phyloP scores from a whole-genome alignment of 2,113 vertebrate genomes.

The Crypturellus undulatus region DNA sequence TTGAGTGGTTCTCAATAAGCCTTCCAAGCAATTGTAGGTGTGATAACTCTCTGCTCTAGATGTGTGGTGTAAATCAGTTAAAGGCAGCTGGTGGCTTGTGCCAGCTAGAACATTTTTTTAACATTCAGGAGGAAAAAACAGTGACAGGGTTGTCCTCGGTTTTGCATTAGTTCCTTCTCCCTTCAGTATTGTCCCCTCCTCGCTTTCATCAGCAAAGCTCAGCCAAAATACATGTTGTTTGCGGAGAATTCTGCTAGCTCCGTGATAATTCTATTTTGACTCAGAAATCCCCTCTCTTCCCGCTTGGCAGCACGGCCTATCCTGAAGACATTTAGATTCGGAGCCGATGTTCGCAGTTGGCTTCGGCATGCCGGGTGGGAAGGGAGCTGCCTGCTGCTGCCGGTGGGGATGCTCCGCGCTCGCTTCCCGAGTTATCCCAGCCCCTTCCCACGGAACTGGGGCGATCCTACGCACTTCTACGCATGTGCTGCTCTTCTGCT shows the following conservation, averaged over 20 bases:
- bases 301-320: background rate
- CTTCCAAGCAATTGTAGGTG: background rate
- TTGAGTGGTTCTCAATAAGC: background rate
- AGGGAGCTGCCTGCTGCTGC: background rate
- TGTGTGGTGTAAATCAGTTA: background rate
- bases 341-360: background rate
- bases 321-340: background rate
- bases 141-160: accelerated
- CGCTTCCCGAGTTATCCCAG: background rate
- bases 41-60: background rate
- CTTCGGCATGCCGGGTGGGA: background rate
- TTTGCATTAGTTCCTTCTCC: background rate
- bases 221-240: background rate
- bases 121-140: background rate
- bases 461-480: background rate
- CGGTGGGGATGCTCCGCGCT: background rate
- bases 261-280: accelerated
- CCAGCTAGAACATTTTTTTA: too few relatives aligned
- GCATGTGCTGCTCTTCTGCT: background rate
- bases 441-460: background rate
- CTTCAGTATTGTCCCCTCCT: background rate
- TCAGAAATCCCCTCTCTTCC: background rate
- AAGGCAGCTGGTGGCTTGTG: background rate
- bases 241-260: background rate
- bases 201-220: background rate